These are phyloP conservation scores for Asobara japonica DNA, from an alignment of 1,140 invertebrate genomes.

Conservation along the genomic window DNA sequence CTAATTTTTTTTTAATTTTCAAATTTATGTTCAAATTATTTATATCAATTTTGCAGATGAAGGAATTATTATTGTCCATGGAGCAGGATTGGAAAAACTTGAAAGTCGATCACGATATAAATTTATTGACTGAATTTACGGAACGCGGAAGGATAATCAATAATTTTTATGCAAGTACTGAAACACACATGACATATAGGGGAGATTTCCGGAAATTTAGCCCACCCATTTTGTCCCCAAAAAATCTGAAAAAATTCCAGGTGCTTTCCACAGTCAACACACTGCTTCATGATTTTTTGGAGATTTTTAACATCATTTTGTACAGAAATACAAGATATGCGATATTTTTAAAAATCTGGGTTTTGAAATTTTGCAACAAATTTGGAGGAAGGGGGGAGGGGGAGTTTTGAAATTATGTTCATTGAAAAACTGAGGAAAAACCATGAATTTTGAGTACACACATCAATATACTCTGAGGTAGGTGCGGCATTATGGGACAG, in stretches of 20 bases:
- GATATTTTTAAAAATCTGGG: too few relatives aligned
- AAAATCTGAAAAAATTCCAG: not conserved
- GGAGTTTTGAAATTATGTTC: too few relatives aligned
- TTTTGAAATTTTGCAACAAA: too few relatives aligned
- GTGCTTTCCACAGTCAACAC: too few relatives aligned
- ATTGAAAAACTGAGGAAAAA: too few relatives aligned
- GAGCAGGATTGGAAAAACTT: conserved; percentile 22
- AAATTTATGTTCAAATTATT: not conserved
- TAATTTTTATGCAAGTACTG: conserved; percentile 15
- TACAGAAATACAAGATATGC: too few relatives aligned
- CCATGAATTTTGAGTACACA: too few relatives aligned
- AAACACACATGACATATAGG: not conserved
- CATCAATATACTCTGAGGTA: too few relatives aligned
- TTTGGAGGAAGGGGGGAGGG: too few relatives aligned
- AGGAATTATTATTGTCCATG: not conserved
- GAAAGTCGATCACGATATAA: not conserved
- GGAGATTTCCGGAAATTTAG: not conserved
- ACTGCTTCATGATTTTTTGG: too few relatives aligned
- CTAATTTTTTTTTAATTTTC: not conserved
- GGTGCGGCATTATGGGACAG: too few relatives aligned
- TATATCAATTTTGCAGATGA: not conserved
- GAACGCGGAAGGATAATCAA: conserved; percentile 7
- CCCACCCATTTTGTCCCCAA: not conserved
- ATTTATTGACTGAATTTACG: conserved; percentile 11
- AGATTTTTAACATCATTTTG: too few relatives aligned